Conservation (phyloP, 2,888 invertebrate genomes). For the Venustoraphidia nigricollis region DNA sequence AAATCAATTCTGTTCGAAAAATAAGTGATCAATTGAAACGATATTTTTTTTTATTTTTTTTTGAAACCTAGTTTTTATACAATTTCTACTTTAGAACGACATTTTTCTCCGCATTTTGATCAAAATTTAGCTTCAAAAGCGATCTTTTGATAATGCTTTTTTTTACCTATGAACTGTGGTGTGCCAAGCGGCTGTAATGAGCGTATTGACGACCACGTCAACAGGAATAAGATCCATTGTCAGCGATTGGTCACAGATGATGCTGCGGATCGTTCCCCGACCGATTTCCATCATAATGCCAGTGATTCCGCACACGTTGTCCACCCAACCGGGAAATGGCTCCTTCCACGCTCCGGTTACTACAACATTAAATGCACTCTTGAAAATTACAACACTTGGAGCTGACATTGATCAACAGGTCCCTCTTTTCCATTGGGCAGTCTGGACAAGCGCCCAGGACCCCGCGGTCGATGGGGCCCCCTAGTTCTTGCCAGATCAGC, state of each 20-base stretch:
- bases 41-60: too few relatives aligned
- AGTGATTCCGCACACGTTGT: slow-evolving; percentile 78
- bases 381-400: too few relatives aligned
- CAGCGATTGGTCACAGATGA: slow-evolving; percentile 56
- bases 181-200: slow-evolving; percentile 76
- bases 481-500: too few relatives aligned
- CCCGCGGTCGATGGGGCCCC: too few relatives aligned
- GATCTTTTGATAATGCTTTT: too few relatives aligned
- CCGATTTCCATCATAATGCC: slow-evolving; percentile 69
- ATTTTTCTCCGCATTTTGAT: not conserved
- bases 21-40: too few relatives aligned
- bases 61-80: not conserved
- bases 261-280: slow-evolving; percentile 68
- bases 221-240: slow-evolving; percentile 85
- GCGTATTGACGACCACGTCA: slow-evolving; percentile 76
- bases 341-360: slow-evolving; percentile 60
- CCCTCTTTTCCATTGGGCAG: too few relatives aligned
- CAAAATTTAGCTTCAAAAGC: not conserved
- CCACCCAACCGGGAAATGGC: slow-evolving; percentile 83
- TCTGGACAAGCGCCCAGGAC: too few relatives aligned
- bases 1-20: too few relatives aligned
- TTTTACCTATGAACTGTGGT: slow-evolving; percentile 22
- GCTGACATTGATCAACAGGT: too few relatives aligned
- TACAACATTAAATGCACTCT: slow-evolving; percentile 16
- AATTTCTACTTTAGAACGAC: not conserved